Evolutionary conservation across 2,888 invertebrate genomes (phyloP).

Genomic region (Electrophaes corylata): DNA sequence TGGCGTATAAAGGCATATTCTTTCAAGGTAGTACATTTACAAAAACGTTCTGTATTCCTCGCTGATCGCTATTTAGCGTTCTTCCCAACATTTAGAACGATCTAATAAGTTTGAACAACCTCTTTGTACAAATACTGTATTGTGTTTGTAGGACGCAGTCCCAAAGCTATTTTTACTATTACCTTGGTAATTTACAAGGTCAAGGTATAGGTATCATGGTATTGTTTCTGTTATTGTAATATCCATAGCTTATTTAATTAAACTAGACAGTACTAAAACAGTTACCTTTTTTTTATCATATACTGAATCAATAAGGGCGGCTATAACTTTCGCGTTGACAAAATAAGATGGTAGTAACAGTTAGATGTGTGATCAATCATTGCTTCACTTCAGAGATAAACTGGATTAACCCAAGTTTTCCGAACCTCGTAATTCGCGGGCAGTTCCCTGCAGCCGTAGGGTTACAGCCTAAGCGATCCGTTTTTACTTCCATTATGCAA

Average conservation of each 20-base stretch:
- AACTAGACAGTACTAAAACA: too few species aligned
- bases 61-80: not conserved
- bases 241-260: too few species aligned
- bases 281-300: too few species aligned
- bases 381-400: not conserved
- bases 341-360: not conserved
- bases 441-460: not conserved
- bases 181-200: too few species aligned
- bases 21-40: not conserved
- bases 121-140: too few species aligned
- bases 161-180: too few species aligned
- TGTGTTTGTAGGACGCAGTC: too few species aligned
- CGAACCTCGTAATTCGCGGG: constrained; percentile 7
- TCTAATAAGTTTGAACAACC: too few species aligned
- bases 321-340: not conserved
- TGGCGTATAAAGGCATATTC: not conserved
- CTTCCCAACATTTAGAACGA: too few species aligned
- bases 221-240: too few species aligned
- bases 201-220: too few species aligned
- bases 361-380: not conserved
- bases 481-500: constrained; percentile 34
- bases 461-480: constrained; percentile 23
- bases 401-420: not conserved
- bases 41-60: not conserved
- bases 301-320: too few species aligned